Base-by-base conservation (phyloP, 2,113 vertebrate species). In the Tautogolabrus adspersus region DNA sequence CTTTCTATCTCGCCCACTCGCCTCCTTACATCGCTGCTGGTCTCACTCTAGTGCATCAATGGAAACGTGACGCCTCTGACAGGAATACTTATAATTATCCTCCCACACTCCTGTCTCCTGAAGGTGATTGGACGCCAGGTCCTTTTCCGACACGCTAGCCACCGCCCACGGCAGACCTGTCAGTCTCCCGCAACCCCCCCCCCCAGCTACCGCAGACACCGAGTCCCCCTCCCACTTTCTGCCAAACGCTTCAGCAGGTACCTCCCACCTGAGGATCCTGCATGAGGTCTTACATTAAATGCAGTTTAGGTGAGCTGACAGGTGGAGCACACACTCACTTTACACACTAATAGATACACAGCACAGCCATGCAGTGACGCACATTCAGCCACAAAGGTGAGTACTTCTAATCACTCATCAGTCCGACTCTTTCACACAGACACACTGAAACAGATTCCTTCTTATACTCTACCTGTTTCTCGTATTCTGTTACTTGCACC, bases 31-130 rank as follows among this genome's bases (percentile, higher is more conserved):
- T 83, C 22, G 63, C 51, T 37, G 72, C 66, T 71, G 84, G 81
- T 91, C 87, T 88, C 86, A 78, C 83, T 90, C 81, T 84, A 80
- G 73, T 83, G 91, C 88, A 88, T 93, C 91, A 91, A 87, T 88
- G 82, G 80, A 40, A 89, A 87, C 69, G 79, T 90, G 89, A 89
- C 65, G 88, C 77, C 83, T 75, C 84, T 86, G 90, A 92, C 89
- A 91, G 87, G 81, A 92, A 89, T 85, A 92, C 86, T 89, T 88
- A 83, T 91, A 91, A 93, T 93, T 91, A 91, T 86, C 81, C 82
- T 82, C 91, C 90, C 88, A 91, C 91, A 46, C 85, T 19, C 38
- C 38, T 34, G 72, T 85, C 83, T 83, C 78, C 71, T 49, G 18
- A 49, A 83, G 65, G 59, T 71, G 83, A 91, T 92, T 90, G 88